These are phyloP conservation scores for Pristionchus exspectatus DNA, from an alignment of 2,888 invertebrate genomes.

Conservation along the genomic window DNA sequence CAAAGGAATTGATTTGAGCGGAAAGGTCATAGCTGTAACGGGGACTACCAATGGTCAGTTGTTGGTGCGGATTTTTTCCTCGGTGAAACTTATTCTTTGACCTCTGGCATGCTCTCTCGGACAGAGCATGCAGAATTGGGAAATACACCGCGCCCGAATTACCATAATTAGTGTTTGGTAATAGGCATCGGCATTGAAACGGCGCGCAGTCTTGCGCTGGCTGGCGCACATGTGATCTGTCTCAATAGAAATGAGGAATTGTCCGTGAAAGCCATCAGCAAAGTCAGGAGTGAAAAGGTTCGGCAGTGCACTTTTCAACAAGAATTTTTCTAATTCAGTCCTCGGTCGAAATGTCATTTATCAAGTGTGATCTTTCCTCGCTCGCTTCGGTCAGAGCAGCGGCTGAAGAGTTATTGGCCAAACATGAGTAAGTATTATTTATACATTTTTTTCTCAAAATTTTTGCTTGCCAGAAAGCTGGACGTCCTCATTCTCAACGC, in stretches of 20 bases:
- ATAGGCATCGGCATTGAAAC: slow-evolving; percentile 50
- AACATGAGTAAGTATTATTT: neutral
- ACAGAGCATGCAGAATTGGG: too few relatives aligned
- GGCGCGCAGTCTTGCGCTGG: slow-evolving; percentile 24
- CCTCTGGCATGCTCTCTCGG: too few relatives aligned
- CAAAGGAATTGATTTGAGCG: neutral
- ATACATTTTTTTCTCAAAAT: neutral
- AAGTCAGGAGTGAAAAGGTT: neutral
- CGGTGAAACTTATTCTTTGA: neutral
- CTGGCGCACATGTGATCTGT: slow-evolving; percentile 38
- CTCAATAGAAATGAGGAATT: slow-evolving; percentile 46
- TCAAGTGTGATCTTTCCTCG: slow-evolving; percentile 39
- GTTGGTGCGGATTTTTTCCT: neutral
- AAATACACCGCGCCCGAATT: too few relatives aligned
- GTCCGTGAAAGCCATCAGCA: neutral
- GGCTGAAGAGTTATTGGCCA: neutral
- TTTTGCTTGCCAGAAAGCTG: neutral
- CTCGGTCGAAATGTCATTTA: neutral
- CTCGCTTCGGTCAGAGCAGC: slow-evolving; percentile 14
- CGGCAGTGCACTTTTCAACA: neutral
- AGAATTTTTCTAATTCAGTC: neutral
- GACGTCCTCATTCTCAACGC: slow-evolving; percentile 48
- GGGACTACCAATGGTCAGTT: slow-evolving; percentile 42
- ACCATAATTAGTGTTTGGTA: too few relatives aligned
- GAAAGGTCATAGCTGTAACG: slow-evolving; percentile 24